Evolutionary conservation across 2,888 invertebrate genomes (phyloP), one percentile per base, ranked within the genome.

Genomic region (Tetheella fluctuosa): DNA sequence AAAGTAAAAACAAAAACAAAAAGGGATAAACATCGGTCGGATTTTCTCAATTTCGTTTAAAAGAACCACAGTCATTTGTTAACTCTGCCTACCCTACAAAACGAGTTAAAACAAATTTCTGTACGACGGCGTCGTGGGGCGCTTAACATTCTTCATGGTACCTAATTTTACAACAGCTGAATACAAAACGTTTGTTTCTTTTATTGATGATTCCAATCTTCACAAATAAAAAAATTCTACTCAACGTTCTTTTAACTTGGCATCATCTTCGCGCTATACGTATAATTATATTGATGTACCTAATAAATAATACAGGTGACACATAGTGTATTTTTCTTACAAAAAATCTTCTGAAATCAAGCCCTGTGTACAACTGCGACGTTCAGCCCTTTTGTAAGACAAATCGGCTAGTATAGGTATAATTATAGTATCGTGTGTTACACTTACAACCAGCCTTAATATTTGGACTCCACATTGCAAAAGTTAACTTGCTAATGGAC

Each of bases 51-150:
- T 85, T 85, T 84, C 77, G 75, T 68, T 77, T 73, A 78, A 80
- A 80, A 76, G 75, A 83, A 86, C 89, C 89, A 82, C 89, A 86
- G 80, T 77, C 83, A 88, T 89, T 89, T 88, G 83, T 90, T 88
- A 80, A 69, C 70, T 70, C 70, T 67, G 68, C 68, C 55, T 55
- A 55, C 55, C 67, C 64, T 61, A 64, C 71, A 62, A 81, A 86
- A 86, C 84, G 80, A 86, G 84, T 80, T 80, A 67, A 74, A 87
- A 83, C 85, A 77, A 86, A 86, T 85, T 85, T 83, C 76, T 73
- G 72, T 74, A 34, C 55, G 34, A 37, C 55, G 34, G 74, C 77
- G 78, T 77, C 71, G 74, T 65, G 72, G 77, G 75, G 71, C 73
- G 84, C 76, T 86, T 85, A 83, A 84, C 83, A 88, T 89, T 87